Conservation (phyloP, 2,888 invertebrate genomes). For the Melangyna quadrimaculata region DNA sequence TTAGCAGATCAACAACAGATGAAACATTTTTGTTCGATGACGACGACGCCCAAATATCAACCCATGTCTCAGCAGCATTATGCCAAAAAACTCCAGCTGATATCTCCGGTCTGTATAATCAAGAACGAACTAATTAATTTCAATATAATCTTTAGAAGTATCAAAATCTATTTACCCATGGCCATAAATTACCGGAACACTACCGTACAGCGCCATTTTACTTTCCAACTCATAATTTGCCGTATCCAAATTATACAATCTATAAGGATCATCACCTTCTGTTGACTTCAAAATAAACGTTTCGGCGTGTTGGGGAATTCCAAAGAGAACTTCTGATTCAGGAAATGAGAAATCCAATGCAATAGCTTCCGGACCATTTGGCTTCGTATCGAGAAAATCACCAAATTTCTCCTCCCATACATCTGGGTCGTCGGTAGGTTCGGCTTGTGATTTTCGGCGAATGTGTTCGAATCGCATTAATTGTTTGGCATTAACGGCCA, state of each 20-base stretch:
- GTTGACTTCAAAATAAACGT: constrained; percentile 92
- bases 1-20: neutral
- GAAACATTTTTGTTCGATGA: constrained; percentile 87
- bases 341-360: constrained; percentile 96
- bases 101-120: constrained; percentile 82
- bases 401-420: constrained; percentile 98
- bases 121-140: neutral
- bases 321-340: constrained; percentile 95
- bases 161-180: constrained; percentile 87
- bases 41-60: constrained; percentile 92
- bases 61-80: constrained; percentile 99
- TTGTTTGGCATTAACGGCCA: constrained; percentile 93
- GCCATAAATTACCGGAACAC: constrained; percentile 95
- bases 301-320: constrained; percentile 99
- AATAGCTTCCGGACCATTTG: constrained; percentile 95
- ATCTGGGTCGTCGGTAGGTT: constrained; percentile 84
- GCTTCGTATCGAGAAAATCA: constrained; percentile 96
- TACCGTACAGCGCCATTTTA: constrained; percentile 97
- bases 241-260: constrained; percentile 98
- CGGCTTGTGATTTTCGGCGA: constrained; percentile 85
- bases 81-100: constrained; percentile 97
- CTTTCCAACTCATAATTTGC: constrained; percentile 98
- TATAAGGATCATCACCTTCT: constrained; percentile 92
- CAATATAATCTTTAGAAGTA: neutral
- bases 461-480: constrained; percentile 96